Conservation (phyloP, 2,113 vertebrate species). For the Nannobrachium achirus region DNA sequence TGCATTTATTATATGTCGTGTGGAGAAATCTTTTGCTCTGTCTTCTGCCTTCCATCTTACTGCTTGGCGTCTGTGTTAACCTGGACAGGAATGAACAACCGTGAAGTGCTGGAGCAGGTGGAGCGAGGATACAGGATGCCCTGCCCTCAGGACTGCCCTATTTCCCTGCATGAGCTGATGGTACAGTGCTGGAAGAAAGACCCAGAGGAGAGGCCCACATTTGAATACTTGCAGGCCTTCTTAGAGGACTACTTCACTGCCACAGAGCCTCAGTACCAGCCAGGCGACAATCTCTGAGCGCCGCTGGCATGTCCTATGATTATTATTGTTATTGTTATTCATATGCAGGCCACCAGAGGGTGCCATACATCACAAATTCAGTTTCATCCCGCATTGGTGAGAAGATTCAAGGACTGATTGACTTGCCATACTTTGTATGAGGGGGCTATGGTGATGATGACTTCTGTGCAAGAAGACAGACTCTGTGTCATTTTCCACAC, state of each 20-base stretch:
- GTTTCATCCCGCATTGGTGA: conserved; percentile 36
- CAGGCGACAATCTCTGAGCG: conserved; percentile 96
- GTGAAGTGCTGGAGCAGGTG: conserved; percentile 98
- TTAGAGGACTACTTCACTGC: conserved; percentile 99
- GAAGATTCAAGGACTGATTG: conserved; percentile 39
- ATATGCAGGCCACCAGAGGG: conserved; percentile 58
- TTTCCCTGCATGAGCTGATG: conserved; percentile 99
- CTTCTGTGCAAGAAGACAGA: conserved; percentile 20
- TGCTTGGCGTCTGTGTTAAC: too few species aligned
- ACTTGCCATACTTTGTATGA: conserved; percentile 40
- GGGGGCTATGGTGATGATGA: background rate
- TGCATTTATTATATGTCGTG: too few species aligned
- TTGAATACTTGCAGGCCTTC: conserved; percentile 98
- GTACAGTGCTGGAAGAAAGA: conserved; percentile 99
- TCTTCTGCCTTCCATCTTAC: too few species aligned
- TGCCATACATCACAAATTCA: conserved; percentile 32
- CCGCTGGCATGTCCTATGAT: conserved; percentile 42
- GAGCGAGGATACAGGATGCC: conserved; percentile 98
- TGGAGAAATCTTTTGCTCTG: too few species aligned
- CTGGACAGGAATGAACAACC: conserved; percentile 95
- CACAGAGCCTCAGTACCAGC: conserved; percentile 99
- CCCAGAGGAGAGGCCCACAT: conserved; percentile 96
- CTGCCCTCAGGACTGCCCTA: conserved; percentile 97
- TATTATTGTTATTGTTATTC: conserved; percentile 22
- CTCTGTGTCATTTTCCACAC: conserved; percentile 43